Base-by-base conservation (phyloP, 2,888 invertebrate genomes). In the Drosophila infuscata region DNA sequence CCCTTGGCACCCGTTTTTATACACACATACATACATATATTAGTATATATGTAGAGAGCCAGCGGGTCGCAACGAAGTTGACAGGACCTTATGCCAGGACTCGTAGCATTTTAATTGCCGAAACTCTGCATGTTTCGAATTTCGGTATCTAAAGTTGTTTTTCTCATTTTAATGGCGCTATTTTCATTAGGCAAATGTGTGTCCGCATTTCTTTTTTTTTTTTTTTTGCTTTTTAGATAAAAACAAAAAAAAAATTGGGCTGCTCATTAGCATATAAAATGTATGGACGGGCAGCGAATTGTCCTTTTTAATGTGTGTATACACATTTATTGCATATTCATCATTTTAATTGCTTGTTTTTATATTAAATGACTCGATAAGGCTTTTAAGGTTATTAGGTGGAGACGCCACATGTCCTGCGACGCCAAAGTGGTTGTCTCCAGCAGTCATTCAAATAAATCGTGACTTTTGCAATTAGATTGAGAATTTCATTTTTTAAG, bases 141-240 rank as follows among this genome's bases (percentile, higher is more conserved):
- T 83, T 83, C 72, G 79, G 79, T 90, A 91, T 90, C 89, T 90
- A 90, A 89, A 89, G 89, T 91, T 89, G 91, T 90, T 90, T 90
- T 89, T 82, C 78, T 79, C 86, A 86, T 87, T 87, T 87, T 89
- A 91, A 90, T 91, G 84, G 83, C 81, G 88, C 84, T 88, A 88
- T 91, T 89, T 91, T 89, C 84, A 90, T 91, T 91, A 91, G 83
- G 91, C 79, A 90, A 90, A 90, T 91, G 91, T 89, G 84, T 88
- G 85, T 83, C 81, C 74, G 81, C 66, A 70, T 79, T 73, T 56
- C 38, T 38, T 38, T 15, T 35, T 20, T 17, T 29, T 36, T 29
- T 15, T 30, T 38, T 29, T 71, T 70, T 66, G 79, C 81, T 76
- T 82, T 85, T 90, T 78, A 77, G 90, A 87, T 79, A 81, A 77